These are phyloP conservation scores for Lithobius niger DNA, from an alignment of 1,140 invertebrate species.

Conservation along the genomic window DNA sequence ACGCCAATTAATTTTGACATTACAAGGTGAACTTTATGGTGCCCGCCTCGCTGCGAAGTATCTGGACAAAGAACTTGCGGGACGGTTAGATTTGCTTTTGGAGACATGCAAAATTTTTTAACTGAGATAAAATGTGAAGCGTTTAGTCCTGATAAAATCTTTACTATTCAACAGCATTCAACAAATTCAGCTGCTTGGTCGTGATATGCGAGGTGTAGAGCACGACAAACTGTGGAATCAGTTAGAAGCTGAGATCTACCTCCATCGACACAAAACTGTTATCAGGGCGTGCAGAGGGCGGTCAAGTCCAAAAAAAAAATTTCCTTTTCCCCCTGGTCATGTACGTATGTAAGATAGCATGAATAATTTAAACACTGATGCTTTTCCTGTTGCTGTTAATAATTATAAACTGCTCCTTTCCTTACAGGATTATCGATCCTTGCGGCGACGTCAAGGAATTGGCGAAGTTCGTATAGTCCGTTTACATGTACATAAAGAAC, in stretches of 20 bases:
- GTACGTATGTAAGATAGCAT: conserved; percentile 24
- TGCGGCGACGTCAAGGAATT: conserved; percentile 33
- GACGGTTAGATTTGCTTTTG: conserved; percentile 45
- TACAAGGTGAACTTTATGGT: conserved; percentile 69
- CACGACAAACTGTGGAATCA: conserved; percentile 70
- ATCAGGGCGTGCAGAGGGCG: conserved; percentile 41
- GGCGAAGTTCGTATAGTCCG: conserved; percentile 32
- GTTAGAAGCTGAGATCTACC: conserved; percentile 68
- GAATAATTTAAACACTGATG: background rate
- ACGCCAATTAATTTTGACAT: conserved; percentile 48
- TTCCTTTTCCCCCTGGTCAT: conserved; percentile 33
- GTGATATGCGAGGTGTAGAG: conserved; percentile 57
- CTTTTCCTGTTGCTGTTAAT: background rate
- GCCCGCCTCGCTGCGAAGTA: conserved; percentile 70
- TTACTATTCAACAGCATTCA: conserved; percentile 65
- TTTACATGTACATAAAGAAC: conserved; percentile 34
- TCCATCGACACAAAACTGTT: conserved; percentile 70
- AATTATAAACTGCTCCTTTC: background rate
- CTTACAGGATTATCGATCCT: conserved; percentile 25
- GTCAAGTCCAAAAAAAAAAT: conserved; percentile 7
- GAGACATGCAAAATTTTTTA: too few species aligned
- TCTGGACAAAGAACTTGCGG: conserved; percentile 70
- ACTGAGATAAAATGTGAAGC: too few species aligned
- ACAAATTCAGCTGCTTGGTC: conserved; percentile 63
- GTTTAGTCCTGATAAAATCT: too few species aligned